Evolutionary conservation across 2,888 invertebrate species (phyloP).

Genomic region (Drosophila peninsularis): DNA sequence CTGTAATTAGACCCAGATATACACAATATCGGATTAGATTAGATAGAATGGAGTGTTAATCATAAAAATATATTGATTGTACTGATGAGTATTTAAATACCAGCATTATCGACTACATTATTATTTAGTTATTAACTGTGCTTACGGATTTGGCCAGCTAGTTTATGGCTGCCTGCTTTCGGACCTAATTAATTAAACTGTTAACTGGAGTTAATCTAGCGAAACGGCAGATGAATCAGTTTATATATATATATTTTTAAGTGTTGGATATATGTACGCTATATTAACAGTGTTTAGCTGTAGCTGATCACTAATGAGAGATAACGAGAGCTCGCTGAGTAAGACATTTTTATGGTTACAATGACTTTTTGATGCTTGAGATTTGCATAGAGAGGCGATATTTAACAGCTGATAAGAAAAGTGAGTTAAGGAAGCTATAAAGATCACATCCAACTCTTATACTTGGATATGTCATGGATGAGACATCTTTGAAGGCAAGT

Average conservation of each 20-base stretch:
- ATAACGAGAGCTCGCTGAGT: neutral
- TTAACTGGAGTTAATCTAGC: conserved; percentile 6
- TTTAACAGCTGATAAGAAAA: neutral
- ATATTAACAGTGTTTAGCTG: neutral
- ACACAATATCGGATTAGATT: conserved; percentile 23
- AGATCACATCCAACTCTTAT: neutral
- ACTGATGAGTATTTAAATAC: conserved; percentile 4
- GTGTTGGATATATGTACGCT: neutral
- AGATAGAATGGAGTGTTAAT: conserved; percentile 28
- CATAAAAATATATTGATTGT: conserved; percentile 10
- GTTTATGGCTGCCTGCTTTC: conserved; percentile 17
- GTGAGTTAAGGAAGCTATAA: neutral
- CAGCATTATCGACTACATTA: conserved; percentile 21
- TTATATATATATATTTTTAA: neutral
- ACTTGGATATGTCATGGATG: neutral
- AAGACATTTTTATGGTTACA: neutral
- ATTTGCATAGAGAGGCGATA: neutral
- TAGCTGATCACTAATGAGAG: neutral
- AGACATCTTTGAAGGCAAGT: neutral
- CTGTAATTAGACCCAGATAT: conserved; percentile 29
- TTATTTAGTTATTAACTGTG: conserved; percentile 40
- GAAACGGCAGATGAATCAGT: neutral
- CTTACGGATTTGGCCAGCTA: conserved; percentile 20
- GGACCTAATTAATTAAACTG: conserved; percentile 20
- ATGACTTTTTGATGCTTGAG: neutral